A percentile compares a stretch with the other conserved stretches of the same genome.
These are phyloP conservation scores for Drosophila santomea DNA, from an alignment of 1,140 invertebrate genomes.

Conservation along the genomic window DNA sequence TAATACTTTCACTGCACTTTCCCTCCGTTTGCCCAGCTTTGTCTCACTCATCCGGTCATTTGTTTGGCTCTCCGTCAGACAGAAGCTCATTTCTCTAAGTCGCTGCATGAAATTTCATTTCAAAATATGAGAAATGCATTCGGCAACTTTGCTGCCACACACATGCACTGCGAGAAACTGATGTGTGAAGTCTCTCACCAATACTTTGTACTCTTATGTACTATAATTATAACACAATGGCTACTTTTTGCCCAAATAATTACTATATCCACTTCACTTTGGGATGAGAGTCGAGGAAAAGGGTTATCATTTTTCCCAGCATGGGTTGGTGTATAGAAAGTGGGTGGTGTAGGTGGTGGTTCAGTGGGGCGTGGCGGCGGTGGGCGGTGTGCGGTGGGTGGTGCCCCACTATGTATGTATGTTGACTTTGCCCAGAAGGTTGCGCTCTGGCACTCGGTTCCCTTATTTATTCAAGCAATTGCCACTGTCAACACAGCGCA, in stretches of 20 bases:
- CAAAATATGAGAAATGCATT: constrained; percentile 62
- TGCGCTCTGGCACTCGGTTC: constrained; percentile 20
- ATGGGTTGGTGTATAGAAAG: no score
- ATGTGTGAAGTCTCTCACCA: no score
- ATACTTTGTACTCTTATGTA: no score
- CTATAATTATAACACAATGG: no score
- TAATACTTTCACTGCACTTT: neutral
- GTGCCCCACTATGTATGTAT: neutral
- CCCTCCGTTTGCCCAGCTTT: neutral
- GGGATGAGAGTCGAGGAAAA: no score
- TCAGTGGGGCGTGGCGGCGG: neutral
- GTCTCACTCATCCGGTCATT: constrained; percentile 26
- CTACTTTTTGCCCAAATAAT: no score
- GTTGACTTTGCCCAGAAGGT: constrained; percentile 51
- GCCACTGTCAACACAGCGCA: constrained; percentile 65
- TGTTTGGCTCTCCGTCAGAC: constrained; percentile 31
- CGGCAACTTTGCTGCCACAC: constrained; percentile 22
- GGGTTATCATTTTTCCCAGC: no score
- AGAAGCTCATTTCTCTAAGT: constrained; percentile 58
- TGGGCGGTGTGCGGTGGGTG: neutral
- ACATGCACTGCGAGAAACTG: neutral
- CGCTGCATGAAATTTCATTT: constrained; percentile 66
- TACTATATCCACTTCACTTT: no score
- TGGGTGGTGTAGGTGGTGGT: neutral
- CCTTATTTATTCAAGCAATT: constrained; percentile 79